Percentiles rank a stretch among this genome's conserved stretches.
Evolutionary conservation across 2,888 invertebrate species (phyloP).

Genomic region (Hylaea fasciaria): DNA sequence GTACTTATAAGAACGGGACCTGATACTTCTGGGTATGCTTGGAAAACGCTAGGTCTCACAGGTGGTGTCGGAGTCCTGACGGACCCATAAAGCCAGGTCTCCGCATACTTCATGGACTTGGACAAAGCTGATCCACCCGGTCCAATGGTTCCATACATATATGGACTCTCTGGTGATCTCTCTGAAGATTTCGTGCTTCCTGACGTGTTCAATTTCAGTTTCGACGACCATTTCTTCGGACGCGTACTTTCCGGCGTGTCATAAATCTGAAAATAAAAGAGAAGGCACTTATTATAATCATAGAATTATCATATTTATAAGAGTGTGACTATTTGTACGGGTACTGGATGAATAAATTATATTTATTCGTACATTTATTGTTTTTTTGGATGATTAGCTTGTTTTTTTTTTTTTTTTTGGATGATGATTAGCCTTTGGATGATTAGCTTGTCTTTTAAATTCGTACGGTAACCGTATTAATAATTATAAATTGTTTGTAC

Average conservation of each 20-base stretch:
- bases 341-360: no score
- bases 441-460: no score
- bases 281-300: constrained; percentile 14
- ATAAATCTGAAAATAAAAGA: constrained; percentile 75
- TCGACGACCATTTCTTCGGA: constrained; percentile 89
- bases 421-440: no score
- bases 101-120: constrained; percentile 93
- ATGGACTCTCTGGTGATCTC: constrained; percentile 78
- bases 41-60: constrained; percentile 78
- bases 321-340: no score
- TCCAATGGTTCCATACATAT: constrained; percentile 82
- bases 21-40: constrained; percentile 76
- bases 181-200: constrained; percentile 78
- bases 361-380: no score
- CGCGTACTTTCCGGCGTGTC: constrained; percentile 82
- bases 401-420: no score
- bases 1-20: constrained; percentile 81
- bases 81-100: constrained; percentile 94
- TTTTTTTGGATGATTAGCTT: no score
- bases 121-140: constrained; percentile 90
- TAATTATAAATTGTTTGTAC: no score
- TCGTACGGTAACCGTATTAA: no score
- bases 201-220: constrained; percentile 85
- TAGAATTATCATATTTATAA: constrained; percentile 15
- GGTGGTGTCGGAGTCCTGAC: constrained; percentile 85